phyloP scores from a whole-genome alignment of 2,888 invertebrate genomes.

The Strigamia maritima region DNA sequence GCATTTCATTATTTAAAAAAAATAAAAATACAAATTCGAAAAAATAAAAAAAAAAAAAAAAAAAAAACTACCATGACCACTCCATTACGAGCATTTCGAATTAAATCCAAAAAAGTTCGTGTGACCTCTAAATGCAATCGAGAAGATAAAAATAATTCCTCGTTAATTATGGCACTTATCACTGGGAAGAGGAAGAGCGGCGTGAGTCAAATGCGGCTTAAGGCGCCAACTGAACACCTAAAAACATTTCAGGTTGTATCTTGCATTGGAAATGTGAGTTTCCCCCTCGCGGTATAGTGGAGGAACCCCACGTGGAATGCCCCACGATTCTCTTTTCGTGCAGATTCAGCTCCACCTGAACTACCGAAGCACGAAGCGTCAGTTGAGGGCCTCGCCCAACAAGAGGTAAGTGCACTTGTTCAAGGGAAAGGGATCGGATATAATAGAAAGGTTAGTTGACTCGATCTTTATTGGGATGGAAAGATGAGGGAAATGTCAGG shows the following conservation, averaged over 20 bases:
- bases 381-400: slow-evolving; percentile 2
- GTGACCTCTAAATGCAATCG: not conserved
- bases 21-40: no score
- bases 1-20: no score
- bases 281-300: not conserved
- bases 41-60: no score
- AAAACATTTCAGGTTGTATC: not conserved
- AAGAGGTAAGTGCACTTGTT: not conserved
- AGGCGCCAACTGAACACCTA: not conserved
- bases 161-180: not conserved
- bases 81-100: no score
- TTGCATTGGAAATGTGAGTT: not conserved
- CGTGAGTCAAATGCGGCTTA: not conserved
- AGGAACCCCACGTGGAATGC: not conserved
- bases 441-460: no score
- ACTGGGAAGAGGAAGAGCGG: not conserved
- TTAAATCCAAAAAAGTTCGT: not conserved
- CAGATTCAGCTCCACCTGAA: not conserved
- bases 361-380: not conserved
- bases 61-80: no score
- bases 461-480: not conserved
- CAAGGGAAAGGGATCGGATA: not conserved
- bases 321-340: not conserved
- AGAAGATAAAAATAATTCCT: not conserved
- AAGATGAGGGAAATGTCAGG: not conserved